Evolutionary conservation across 92 coral and sea anemone genomes (phyloP), one percentile per base, ranked within the genome.

Genomic region (Siderastrea siderea): DNA sequence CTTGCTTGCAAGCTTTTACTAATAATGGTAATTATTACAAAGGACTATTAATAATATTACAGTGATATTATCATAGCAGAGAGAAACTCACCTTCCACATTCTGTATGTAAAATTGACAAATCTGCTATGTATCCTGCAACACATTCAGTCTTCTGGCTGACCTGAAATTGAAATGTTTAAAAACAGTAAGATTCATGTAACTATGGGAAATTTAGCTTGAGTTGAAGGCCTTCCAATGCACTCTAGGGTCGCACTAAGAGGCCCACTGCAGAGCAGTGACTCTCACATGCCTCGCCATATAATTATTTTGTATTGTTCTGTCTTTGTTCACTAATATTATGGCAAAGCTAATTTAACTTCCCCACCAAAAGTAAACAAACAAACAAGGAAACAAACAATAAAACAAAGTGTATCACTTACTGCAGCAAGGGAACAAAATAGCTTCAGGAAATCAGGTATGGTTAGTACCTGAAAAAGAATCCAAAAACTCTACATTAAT

Each of bases 121-220:
- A 74, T 97, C 99, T 26, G 95, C 98, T 66, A 97, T 66, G 74
- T 97, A 97, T 3, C 95, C 93, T 61, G 99, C 97, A 54, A 95
- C 75, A 71, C 96, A 90, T 65, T 95, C 99, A 70, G 94, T 90
- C 70, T 93, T 92, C 15, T 74, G 93, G 66, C 93, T 96, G 64
- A 86, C 94, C 99, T 97, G 85, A 53, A 78, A 75, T 55, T 50
- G 79, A 74, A 88, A 5, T 55, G 15, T 49, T 62, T 6, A 50
- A 46, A 11, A 14, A 19, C 16, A 0, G 15, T 48, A 67, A 71
- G 43, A 49, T 71, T 12, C 6, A 46, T 1, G n/a, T 7, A 46
- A 7, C 8, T 5, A 47, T 2, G 71, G 47, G 38, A 13, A 61
- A 5, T 61, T 17, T 61, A 61, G 19, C 38, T 26, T 26, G 38